Base-by-base conservation (phyloP, 2,888 invertebrate species). In the Polymixis lichenea region DNA sequence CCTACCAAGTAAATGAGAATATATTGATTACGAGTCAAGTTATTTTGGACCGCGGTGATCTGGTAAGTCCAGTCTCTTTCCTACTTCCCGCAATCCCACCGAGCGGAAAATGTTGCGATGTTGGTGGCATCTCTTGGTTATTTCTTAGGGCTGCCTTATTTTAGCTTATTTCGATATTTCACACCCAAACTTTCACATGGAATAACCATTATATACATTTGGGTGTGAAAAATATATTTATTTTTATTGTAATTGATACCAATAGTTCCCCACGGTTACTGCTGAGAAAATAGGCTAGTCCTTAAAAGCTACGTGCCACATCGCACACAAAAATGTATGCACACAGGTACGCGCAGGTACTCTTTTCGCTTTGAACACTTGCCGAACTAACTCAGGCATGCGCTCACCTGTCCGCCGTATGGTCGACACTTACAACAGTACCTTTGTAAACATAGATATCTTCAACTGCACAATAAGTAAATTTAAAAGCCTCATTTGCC, bases 21-120 rank as follows among this genome's bases (percentile, higher is more conserved):
- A 4, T 17, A 56, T 62, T 56, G 60, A 51, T 79, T 25, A 32
- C 15, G 13, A 53, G 25, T 69, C 75, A 62, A n/a, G n/a, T 15
- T 49, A 53, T 43, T 32, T 28, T 80, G 65, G 68, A 4, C 6
- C 19, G 0, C 15, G 9, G 38, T 72, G 72, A 73, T 76, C 66
- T 69, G 66, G 65, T 49, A 72, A 79, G 64, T 70, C 15, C 53
- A 70, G 25, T 61, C 58, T 60, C 43, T 49, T 38, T 46, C 61
- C 67, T 69, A 38, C 55, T 28, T 32, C 46, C 15, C 69, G 22
- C 71, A 22, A 32, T 32, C 46, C 28, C 28, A 22, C 53, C 76
- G 61, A 82, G 67, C 68, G 64, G 75, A 75, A 80, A 87, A 78
- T 83, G 74, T 87, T 78, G 85, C 66, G 64, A 60, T 32, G 71